Conservation (phyloP, 1,140 invertebrate genomes). For the Coelopa frigida region DNA sequence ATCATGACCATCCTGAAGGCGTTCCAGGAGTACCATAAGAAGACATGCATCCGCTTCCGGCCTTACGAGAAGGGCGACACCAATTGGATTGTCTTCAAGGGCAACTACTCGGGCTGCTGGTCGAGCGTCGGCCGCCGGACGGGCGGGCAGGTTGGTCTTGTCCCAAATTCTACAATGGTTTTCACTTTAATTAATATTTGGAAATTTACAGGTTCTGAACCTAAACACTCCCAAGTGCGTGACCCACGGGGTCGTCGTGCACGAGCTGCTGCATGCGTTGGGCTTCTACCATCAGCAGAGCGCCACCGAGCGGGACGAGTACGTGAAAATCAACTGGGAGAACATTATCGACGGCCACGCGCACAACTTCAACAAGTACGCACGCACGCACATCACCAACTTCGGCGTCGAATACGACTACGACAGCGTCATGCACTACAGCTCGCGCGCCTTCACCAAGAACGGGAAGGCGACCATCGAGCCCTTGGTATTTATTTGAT, state of each 20-base stretch:
- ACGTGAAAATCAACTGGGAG: conserved; percentile 57
- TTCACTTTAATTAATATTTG: neutral
- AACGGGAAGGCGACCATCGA: conserved; percentile 56
- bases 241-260: conserved; percentile 50
- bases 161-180: neutral
- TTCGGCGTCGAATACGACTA: conserved; percentile 61
- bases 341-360: conserved; percentile 58
- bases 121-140: conserved; percentile 62
- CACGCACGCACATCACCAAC: conserved; percentile 54
- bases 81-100: conserved; percentile 57
- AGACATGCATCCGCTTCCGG: conserved; percentile 67
- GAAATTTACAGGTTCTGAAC: conserved; percentile 43
- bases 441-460: conserved; percentile 54
- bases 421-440: conserved; percentile 66
- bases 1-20: conserved; percentile 53
- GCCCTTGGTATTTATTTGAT: conserved; percentile 45
- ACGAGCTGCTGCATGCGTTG: conserved; percentile 63
- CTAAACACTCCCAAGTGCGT: conserved; percentile 52
- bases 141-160: conserved; percentile 47
- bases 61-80: conserved; percentile 58
- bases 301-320: conserved; percentile 60
- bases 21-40: conserved; percentile 60
- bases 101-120: conserved; percentile 69
- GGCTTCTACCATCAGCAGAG: conserved; percentile 72
- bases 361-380: conserved; percentile 65